Conservation (phyloP, 2,888 invertebrate genomes). For the Schizaphis graminum region DNA sequence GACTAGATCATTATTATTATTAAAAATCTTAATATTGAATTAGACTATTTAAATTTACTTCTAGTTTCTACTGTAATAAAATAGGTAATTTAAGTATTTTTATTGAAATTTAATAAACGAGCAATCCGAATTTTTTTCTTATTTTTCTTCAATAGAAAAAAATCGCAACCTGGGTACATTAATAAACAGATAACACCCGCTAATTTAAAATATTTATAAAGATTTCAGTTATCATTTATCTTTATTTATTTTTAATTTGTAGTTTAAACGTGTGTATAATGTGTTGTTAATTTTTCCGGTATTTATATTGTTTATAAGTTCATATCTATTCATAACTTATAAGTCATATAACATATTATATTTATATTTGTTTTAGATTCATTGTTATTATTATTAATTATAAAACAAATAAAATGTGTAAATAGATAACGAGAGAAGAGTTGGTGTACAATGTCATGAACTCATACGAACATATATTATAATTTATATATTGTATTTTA, state of each 20-base stretch:
- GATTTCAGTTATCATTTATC: background rate
- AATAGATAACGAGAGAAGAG: background rate
- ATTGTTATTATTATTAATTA: background rate
- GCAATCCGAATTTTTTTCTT: no score
- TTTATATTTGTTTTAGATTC: background rate
- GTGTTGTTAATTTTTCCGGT: background rate
- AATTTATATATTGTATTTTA: background rate
- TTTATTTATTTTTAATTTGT: background rate
- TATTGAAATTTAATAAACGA: no score
- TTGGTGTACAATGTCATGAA: background rate
- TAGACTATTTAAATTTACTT: no score
- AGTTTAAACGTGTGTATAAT: background rate
- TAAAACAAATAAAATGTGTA: constrained; percentile 9
- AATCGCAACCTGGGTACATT: no score
- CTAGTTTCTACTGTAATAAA: no score
- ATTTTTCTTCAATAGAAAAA: no score
- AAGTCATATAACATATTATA: background rate
- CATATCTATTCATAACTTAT: background rate
- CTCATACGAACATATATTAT: background rate
- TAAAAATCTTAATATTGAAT: no score
- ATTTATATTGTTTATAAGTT: background rate
- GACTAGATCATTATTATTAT: no score
- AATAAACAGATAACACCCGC: no score
- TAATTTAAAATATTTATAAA: background rate
- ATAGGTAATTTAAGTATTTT: no score